A percentile compares a stretch with the other conserved stretches of the same genome.
Conservation (phyloP, 30 jellyfish, hydroid and myxozoan genomes). For the Aurelia sp. region DNA sequence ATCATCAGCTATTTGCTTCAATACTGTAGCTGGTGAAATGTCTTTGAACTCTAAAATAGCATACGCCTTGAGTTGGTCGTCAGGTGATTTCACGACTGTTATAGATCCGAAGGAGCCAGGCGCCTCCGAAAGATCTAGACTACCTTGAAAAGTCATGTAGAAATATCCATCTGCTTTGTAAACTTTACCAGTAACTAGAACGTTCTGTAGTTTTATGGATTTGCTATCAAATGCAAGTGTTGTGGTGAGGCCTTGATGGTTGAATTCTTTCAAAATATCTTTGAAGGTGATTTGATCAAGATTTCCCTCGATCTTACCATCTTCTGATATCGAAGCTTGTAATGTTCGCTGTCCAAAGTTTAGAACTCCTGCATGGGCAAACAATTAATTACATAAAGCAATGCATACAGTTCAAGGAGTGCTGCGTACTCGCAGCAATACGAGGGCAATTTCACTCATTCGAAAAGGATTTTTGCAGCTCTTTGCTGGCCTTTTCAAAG, state of each 20-base stretch:
- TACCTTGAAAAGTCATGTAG: constrained; percentile 66
- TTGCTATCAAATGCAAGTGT: constrained; percentile 68
- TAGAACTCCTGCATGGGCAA: neutral
- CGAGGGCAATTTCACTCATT: neutral
- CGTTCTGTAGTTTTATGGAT: constrained; percentile 68
- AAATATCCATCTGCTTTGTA: constrained; percentile 55
- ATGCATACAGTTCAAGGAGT: neutral
- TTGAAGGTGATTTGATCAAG: constrained; percentile 42
- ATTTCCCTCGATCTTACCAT: constrained; percentile 35
- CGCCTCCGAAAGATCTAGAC: constrained; percentile 39
- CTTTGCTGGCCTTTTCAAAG: too few relatives aligned
- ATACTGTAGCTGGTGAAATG: constrained; percentile 73
- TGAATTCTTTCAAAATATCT: constrained; percentile 73
- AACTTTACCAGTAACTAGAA: constrained; percentile 70
- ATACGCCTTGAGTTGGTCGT: constrained; percentile 44
- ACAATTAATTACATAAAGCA: neutral
- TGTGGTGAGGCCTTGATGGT: constrained; percentile 37
- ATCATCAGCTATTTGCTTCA: constrained; percentile 72
- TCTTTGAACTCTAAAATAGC: constrained; percentile 80
- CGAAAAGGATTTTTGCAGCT: too few relatives aligned
- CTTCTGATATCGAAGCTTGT: constrained; percentile 43
- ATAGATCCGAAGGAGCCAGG: constrained; percentile 67
- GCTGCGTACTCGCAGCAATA: neutral
- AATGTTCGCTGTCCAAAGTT: constrained; percentile 9
- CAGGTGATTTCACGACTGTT: constrained; percentile 71